Evolutionary conservation across 37 sponge, comb jelly and placozoan genomes (phyloP).

Genomic region (Crambe crambe): DNA sequence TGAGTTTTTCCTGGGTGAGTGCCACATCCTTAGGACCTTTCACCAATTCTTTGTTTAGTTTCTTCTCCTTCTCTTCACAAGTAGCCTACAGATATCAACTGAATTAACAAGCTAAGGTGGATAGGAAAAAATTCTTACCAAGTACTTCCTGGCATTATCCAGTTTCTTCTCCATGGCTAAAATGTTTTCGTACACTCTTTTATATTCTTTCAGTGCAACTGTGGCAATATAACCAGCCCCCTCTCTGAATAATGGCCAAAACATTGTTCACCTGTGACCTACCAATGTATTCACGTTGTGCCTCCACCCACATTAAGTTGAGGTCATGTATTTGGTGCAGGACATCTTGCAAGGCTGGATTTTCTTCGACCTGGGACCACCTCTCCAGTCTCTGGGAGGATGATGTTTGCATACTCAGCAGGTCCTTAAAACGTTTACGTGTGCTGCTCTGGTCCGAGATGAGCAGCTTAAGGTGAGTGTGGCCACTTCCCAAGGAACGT

Average conservation of each 20-base stretch:
- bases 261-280: not conserved
- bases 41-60: constrained; percentile 64
- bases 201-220: constrained; percentile 75
- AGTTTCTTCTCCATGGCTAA: constrained; percentile 73
- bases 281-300: constrained; percentile 70
- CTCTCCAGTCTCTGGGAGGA: constrained; percentile 22
- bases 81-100: constrained; percentile 10
- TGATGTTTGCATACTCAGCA: constrained; percentile 29
- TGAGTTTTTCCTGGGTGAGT: constrained; percentile 35
- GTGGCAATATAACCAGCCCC: not conserved
- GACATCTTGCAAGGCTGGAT: constrained; percentile 76
- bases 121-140: constrained; percentile 33
- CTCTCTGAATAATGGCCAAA: too few species aligned
- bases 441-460: constrained; percentile 73
- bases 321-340: constrained; percentile 65
- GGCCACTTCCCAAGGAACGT: constrained; percentile 61
- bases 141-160: constrained; percentile 56
- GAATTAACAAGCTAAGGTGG: not conserved
- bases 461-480: constrained; percentile 61
- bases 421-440: constrained; percentile 64
- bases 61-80: constrained; percentile 76
- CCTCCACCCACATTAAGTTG: constrained; percentile 46
- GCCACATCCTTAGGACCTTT: constrained; percentile 61
- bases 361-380: constrained; percentile 69
- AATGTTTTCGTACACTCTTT: constrained; percentile 73